Percentiles rank a stretch among this genome's conserved stretches.
These are phyloP conservation scores for Cyrtonyx montezumae DNA, from an alignment of 2,113 vertebrate species.

Conservation along the genomic window DNA sequence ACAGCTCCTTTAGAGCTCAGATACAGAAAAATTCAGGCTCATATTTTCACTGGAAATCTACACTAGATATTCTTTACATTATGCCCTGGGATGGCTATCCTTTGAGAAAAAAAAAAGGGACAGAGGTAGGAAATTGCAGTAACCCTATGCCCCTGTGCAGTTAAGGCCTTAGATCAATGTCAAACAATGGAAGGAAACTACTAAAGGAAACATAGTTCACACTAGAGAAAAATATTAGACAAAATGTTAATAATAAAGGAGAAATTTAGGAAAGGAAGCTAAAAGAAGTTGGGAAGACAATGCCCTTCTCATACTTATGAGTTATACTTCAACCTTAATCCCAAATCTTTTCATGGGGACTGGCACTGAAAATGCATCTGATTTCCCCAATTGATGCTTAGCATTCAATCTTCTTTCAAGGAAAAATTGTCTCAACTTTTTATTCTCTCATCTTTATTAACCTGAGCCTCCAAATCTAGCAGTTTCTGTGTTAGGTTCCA, in stretches of 20 bases:
- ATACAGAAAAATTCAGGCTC: constrained; percentile 56
- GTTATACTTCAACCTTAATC: background rate
- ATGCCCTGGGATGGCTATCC: constrained; percentile 63
- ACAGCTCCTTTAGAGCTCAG: constrained; percentile 6
- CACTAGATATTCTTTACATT: constrained; percentile 69
- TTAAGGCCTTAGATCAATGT: constrained; percentile 63
- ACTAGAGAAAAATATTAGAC: constrained; percentile 32
- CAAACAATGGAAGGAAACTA: constrained; percentile 47
- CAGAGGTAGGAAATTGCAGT: constrained; percentile 73
- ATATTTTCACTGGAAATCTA: constrained; percentile 65
- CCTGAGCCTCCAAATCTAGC: background rate
- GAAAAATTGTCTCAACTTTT: background rate
- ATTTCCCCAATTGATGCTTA: background rate
- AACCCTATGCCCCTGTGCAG: constrained; percentile 62
- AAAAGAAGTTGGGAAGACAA: constrained; percentile 5
- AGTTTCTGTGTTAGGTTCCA: background rate
- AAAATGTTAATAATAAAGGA: constrained; percentile 13
- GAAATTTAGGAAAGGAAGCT: constrained; percentile 5
- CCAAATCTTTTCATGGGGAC: background rate
- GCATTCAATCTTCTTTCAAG: background rate
- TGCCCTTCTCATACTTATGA: background rate
- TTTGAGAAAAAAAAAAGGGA: constrained; percentile 73
- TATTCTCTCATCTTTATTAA: background rate
- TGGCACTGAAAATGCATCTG: background rate
- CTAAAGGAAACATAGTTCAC: background rate